These are phyloP conservation scores for Gasterosteus nipponicus DNA, from an alignment of 2,113 vertebrate species.

Conservation along the genomic window DNA sequence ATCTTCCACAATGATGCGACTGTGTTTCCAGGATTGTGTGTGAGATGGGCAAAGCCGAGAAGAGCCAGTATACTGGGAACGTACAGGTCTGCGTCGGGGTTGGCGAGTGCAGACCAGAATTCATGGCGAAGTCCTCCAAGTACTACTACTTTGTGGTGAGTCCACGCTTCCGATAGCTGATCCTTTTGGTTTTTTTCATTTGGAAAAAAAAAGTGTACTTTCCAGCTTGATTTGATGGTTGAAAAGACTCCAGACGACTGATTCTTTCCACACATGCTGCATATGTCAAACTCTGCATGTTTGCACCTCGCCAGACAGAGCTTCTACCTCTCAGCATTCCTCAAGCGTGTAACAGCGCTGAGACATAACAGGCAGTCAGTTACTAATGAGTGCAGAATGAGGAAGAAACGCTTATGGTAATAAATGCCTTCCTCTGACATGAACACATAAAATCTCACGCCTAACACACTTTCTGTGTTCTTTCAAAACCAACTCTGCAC, in stretches of 20 bases:
- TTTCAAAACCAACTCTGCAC: constrained; percentile 4
- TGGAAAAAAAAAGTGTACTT: not conserved
- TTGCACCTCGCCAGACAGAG: constrained; percentile 34
- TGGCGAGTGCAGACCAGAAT: constrained; percentile 89
- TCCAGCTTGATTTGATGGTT: not conserved
- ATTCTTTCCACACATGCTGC: constrained; percentile 4
- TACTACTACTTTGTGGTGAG: constrained; percentile 99
- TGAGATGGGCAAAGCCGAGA: constrained; percentile 96
- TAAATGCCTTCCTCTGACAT: constrained; percentile 31
- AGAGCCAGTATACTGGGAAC: constrained; percentile 91
- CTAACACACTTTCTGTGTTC: constrained; percentile 11
- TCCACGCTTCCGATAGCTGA: constrained; percentile 24
- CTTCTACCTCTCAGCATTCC: constrained; percentile 9
- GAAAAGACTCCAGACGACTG: not conserved
- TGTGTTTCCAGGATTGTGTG: constrained; percentile 91
- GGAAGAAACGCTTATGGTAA: constrained; percentile 23
- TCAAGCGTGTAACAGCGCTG: constrained; percentile 15
- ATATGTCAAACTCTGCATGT: constrained; percentile 31
- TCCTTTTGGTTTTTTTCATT: not conserved
- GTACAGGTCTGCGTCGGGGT: constrained; percentile 94
- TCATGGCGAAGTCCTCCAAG: constrained; percentile 93
- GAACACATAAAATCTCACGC: constrained; percentile 16
- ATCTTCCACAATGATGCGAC: not conserved
- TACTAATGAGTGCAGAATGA: constrained; percentile 53
- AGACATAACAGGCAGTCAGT: constrained; percentile 35